These are phyloP conservation scores for Aleiodes testaceus DNA, from an alignment of 2,888 invertebrate genomes.

Conservation along the genomic window DNA sequence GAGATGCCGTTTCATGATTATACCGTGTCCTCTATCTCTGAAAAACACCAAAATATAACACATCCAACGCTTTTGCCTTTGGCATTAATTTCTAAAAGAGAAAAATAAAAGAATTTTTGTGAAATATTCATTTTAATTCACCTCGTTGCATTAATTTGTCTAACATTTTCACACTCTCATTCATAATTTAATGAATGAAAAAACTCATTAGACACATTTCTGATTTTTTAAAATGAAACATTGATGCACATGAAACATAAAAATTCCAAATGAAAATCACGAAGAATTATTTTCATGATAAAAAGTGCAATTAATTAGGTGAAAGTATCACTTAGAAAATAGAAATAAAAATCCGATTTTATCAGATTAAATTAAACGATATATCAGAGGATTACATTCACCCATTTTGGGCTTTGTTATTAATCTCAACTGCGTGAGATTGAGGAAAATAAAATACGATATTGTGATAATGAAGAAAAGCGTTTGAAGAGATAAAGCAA, in stretches of 20 bases:
- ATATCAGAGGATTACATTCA: background rate
- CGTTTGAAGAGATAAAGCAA: background rate
- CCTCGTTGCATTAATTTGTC: conserved; percentile 40
- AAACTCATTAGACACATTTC: background rate
- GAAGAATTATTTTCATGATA: too few relatives aligned
- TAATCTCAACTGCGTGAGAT: conserved; percentile 17
- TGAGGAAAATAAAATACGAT: conserved; percentile 13
- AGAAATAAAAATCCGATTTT: too few relatives aligned
- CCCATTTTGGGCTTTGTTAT: background rate
- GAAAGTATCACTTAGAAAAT: too few relatives aligned
- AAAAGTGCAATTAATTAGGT: too few relatives aligned
- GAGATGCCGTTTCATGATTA: conserved; percentile 37
- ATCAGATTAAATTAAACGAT: conserved; percentile 1
- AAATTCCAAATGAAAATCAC: too few relatives aligned
- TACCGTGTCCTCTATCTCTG: conserved; percentile 7
- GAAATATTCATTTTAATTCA: conserved; percentile 42
- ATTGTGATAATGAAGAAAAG: conserved; percentile 9
- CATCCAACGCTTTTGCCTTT: conserved; percentile 11
- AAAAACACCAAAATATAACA: conserved; percentile 36
- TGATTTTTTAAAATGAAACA: background rate
- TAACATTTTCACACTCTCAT: conserved; percentile 7
- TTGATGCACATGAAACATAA: conserved; percentile 7
- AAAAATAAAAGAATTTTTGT: conserved; percentile 9
- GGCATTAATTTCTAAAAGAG: background rate
- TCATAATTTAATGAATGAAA: background rate